A percentile compares a stretch with the other conserved stretches of the same genome.
Conservation (phyloP, 2,113 vertebrate species). For the Sminthopsis crassicaudata region DNA sequence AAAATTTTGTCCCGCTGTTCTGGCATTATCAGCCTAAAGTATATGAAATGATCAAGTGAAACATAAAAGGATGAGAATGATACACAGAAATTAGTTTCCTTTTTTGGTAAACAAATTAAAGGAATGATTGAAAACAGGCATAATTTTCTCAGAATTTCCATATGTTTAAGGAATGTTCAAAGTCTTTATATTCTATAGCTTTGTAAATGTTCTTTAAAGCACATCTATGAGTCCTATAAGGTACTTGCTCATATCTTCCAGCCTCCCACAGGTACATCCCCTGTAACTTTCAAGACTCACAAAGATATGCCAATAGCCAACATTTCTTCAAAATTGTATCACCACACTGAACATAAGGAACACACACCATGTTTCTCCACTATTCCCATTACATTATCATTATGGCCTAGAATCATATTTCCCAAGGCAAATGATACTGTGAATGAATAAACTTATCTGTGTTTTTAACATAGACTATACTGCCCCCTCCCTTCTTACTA, state of each 20-base stretch:
- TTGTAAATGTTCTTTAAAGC: neutral
- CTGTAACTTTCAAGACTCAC: neutral
- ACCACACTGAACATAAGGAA: neutral
- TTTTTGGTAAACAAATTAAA: conserved; percentile 38
- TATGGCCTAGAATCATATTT: neutral
- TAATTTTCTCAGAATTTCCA: conserved; percentile 24
- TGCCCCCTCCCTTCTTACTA: neutral
- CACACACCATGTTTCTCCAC: neutral
- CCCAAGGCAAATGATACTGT: neutral
- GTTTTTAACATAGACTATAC: neutral
- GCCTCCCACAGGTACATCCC: neutral
- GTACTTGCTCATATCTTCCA: neutral
- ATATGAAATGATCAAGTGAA: conserved; percentile 26
- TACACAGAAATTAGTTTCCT: neutral
- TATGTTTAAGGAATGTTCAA: neutral
- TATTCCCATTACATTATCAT: neutral
- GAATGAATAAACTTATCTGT: neutral
- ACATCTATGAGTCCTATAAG: neutral
- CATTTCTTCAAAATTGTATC: neutral
- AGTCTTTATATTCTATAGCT: neutral
- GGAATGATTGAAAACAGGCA: neutral
- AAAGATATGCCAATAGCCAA: neutral
- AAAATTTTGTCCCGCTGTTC: neutral
- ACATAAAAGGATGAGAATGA: conserved; percentile 24
- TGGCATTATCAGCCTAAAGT: neutral